phyloP scores from a whole-genome alignment of 2,113 vertebrate genomes.

The Pogona vitticeps region DNA sequence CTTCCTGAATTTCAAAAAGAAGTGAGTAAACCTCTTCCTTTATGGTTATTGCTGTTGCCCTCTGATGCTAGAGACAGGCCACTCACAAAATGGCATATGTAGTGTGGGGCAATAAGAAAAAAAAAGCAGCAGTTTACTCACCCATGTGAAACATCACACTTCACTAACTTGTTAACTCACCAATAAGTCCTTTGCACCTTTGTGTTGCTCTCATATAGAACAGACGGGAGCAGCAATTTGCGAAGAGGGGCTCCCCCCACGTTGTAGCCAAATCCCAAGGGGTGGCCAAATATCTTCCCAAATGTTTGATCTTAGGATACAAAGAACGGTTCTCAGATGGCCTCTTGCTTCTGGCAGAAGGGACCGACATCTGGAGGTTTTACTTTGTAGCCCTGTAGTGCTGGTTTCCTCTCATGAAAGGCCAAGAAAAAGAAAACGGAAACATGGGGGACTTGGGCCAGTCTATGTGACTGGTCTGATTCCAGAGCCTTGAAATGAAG shows the following conservation, averaged over 20 bases:
- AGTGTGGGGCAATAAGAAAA: conserved; percentile 5
- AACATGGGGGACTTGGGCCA: background rate
- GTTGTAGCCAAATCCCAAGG: conserved; percentile 45
- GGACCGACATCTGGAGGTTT: conserved; percentile 29
- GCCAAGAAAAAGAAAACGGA: background rate
- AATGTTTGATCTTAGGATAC: conserved; percentile 57
- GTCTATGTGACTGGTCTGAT: background rate
- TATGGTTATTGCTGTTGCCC: background rate
- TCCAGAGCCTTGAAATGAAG: too few species aligned
- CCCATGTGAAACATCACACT: conserved; percentile 46
- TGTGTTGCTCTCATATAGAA: conserved; percentile 38
- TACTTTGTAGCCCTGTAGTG: conserved; percentile 33
- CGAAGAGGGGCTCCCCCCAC: conserved; percentile 35
- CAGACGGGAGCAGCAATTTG: conserved; percentile 28
- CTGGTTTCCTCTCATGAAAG: conserved; percentile 19
- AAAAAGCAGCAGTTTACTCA: conserved; percentile 26
- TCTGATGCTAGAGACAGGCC: conserved; percentile 8
- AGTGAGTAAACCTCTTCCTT: background rate
- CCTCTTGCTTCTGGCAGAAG: conserved; percentile 44
- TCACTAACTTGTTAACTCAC: conserved; percentile 39
- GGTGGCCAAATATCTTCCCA: conserved; percentile 66
- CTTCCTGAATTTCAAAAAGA: conserved; percentile 32
- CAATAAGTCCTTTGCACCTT: conserved; percentile 52
- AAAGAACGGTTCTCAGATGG: conserved; percentile 35
- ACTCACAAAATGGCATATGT: background rate